Evolutionary conservation across 2,888 invertebrate species (phyloP), one percentile per base, ranked within the genome.

Genomic region (Chrysolina haemoptera): DNA sequence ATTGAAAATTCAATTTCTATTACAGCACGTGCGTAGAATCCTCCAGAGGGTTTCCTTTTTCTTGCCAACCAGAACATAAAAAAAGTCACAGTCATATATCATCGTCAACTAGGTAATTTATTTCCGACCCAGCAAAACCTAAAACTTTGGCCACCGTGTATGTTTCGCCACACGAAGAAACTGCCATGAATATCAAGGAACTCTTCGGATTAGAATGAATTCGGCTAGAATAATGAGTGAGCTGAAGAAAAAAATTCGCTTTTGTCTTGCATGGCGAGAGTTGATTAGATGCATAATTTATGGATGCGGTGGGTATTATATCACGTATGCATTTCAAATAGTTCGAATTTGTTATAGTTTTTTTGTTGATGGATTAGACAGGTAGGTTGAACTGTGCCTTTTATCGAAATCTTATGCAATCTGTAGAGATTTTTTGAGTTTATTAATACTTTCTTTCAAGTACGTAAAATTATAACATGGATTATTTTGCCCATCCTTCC

Each of bases 221-320:
- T 59, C 59, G 59, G n/a, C 35, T 35, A 59, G 59, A 59, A 59
- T 59, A 59, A 35, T 59, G n/a, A 35, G 35, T 35, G 8, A 59
- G 35, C 8, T 59, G 35, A 27, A 59, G 59, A 59, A 59, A 27
- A 6, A 20, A 53, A 53, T 5, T 53, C n/a, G 59, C 59, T 14
- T 59, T 59, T 59, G 59, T 59, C 35, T 59, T n/a, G 35, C n/a
- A 59, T 27, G 59, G 14, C 59, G 59, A 59, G 22, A 59, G 59
- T 59, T 59, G 59, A 59, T 59, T 35, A n/a, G 9, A 59, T 59
- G 59, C 35, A 59, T 59, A 59, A 59, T 59, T 59, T 59, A 59
- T 59, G 59, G 22, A 10, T n/a, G 3, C n/a, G 22, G n/a, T 20
- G 12, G 20, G 16, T 14, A 6, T 59, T 59, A 35, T 35, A 59